Percentiles rank a stretch among this genome's conserved stretches.
phyloP scores from a whole-genome alignment of 2,888 invertebrate species.

The Sminthurides aquaticus region DNA sequence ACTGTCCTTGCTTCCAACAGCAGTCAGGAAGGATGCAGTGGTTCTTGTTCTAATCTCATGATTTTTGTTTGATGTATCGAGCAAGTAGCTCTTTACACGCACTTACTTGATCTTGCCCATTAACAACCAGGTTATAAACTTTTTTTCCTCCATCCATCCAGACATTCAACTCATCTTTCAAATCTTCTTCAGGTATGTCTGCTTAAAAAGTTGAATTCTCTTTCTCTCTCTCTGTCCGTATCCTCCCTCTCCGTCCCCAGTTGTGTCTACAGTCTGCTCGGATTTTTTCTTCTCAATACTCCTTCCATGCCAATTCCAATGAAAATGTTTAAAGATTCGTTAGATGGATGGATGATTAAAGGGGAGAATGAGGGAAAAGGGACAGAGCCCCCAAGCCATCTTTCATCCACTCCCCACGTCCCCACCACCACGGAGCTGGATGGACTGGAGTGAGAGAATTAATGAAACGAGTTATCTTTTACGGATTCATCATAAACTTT shows the following conservation, averaged over 20 bases:
- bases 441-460: not conserved
- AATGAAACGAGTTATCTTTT: not conserved
- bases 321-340: slow-evolving; percentile 10
- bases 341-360: not conserved
- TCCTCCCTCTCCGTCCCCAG: not conserved
- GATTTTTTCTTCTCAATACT: no score
- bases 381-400: slow-evolving; percentile 14
- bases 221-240: not conserved
- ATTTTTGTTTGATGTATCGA: no score
- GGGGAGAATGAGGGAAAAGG: not conserved
- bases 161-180: not conserved
- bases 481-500: not conserved
- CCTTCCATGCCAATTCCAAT: slow-evolving; percentile 13
- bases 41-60: no score
- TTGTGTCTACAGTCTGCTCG: no score
- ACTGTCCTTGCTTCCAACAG: no score
- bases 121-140: not conserved
- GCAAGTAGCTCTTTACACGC: not conserved
- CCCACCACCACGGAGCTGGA: no score
- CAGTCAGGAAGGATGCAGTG: no score
- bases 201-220: not conserved
- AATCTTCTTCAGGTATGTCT: not conserved
- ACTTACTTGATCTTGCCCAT: not conserved
- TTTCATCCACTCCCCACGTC: slow-evolving; percentile 20
- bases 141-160: not conserved